A percentile compares a stretch with the other conserved stretches of the same genome.
phyloP scores from a whole-genome alignment of 2,797 vertebrate genomes.

The Hydrolagus colliei region DNA sequence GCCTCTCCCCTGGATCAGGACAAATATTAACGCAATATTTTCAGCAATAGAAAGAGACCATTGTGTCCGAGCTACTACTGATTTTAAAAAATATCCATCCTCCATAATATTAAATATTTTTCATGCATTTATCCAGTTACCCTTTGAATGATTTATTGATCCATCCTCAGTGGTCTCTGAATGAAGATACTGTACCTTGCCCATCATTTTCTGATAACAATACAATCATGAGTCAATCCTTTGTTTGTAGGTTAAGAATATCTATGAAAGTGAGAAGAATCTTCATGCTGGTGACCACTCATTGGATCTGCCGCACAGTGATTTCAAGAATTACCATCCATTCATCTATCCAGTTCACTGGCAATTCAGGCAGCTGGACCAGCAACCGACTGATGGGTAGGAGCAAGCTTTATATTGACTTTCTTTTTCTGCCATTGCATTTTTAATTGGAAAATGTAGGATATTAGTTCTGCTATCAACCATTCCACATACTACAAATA shows the following conservation, averaged over 20 bases:
- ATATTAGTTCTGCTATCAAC: too few relatives aligned
- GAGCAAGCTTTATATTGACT: too few relatives aligned
- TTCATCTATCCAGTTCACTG: slow-evolving; percentile 30
- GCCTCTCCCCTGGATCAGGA: too few relatives aligned
- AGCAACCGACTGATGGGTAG: slow-evolving; percentile 28
- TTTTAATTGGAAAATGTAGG: background rate
- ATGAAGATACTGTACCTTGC: background rate
- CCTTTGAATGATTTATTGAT: too few relatives aligned
- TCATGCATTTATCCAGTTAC: background rate
- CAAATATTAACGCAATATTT: background rate
- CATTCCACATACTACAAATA: too few relatives aligned
- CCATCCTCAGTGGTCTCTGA: too few relatives aligned
- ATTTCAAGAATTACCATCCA: slow-evolving; percentile 25
- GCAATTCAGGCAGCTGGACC: slow-evolving; percentile 29
- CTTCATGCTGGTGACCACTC: background rate
- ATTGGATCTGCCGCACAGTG: background rate
- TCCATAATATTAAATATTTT: background rate
- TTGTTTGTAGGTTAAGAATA: slow-evolving; percentile 14
- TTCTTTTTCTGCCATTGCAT: background rate
- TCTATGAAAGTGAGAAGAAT: background rate
- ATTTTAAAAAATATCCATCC: background rate
- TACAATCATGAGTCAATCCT: background rate
- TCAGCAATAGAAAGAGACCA: background rate
- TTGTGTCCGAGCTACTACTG: background rate
- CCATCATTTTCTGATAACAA: background rate